Conservation (phyloP, 2,888 invertebrate genomes). For the Epinotia nisella region DNA sequence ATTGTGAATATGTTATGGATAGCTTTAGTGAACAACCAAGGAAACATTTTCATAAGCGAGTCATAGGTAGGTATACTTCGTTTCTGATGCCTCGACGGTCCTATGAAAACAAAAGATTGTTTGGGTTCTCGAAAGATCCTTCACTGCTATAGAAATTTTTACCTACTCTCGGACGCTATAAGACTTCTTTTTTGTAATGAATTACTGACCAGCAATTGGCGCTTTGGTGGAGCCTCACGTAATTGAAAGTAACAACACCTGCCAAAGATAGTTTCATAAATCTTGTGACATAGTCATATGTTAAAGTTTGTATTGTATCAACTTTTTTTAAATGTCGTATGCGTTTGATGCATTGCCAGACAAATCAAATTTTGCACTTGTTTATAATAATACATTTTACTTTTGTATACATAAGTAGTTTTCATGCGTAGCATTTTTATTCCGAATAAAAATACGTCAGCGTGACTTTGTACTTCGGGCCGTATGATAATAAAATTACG, state of each 20-base stretch:
- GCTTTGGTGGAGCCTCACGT: no score
- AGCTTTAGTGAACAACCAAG: not conserved
- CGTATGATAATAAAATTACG: conserved; percentile 13
- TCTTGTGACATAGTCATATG: no score
- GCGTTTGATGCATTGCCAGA: no score
- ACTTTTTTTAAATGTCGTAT: no score
- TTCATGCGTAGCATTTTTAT: not conserved
- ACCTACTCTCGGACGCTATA: no score
- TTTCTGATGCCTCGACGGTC: conserved; percentile 11
- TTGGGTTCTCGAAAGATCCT: conserved; percentile 10
- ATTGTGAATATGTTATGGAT: no score
- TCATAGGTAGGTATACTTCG: not conserved
- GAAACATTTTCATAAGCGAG: conserved; percentile 16
- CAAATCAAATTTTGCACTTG: not conserved
- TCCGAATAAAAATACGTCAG: conserved; percentile 1
- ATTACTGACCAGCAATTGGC: no score
- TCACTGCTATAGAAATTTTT: not conserved
- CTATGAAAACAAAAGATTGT: conserved; percentile 23
- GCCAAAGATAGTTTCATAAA: no score
- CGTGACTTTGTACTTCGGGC: conserved; percentile 3
- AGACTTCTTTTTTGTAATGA: no score
- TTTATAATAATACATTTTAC: conserved; percentile 17
- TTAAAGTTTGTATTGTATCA: no score
- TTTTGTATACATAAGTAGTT: not conserved
- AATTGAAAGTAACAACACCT: no score